A percentile compares a stretch with the other conserved stretches of the same genome.
Conservation (phyloP, 2,888 invertebrate species). For the Chalcis sispes region DNA sequence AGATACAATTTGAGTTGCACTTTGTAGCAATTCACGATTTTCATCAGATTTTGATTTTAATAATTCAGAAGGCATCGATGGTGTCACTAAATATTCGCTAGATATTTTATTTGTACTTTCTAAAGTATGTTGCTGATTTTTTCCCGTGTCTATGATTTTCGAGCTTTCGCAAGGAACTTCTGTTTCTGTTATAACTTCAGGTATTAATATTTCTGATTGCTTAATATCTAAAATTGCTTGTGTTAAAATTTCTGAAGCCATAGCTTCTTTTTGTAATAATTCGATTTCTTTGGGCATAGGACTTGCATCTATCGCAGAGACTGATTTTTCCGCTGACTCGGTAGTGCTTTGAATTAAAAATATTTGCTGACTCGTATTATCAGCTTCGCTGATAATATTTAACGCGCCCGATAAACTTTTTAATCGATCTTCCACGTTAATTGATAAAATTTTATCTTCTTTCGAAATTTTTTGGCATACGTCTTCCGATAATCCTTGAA, state of each 20-base stretch:
- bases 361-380: slow-evolving; percentile 4
- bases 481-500: slow-evolving; percentile 24
- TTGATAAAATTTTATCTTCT: background rate
- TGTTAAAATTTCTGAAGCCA: background rate
- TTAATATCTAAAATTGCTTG: slow-evolving; percentile 16
- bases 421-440: background rate
- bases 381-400: slow-evolving; percentile 5
- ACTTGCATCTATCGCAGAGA: slow-evolving; percentile 25
- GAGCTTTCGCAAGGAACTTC: slow-evolving; percentile 15
- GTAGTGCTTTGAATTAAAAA: background rate
- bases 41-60: background rate
- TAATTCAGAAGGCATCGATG: background rate
- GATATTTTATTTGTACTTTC: background rate
- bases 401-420: background rate
- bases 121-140: background rate
- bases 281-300: background rate
- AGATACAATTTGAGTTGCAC: slow-evolving; percentile 18
- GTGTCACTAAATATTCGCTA: background rate
- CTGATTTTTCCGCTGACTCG: slow-evolving; percentile 3
- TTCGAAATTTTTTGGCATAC: slow-evolving; percentile 31
- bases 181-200: slow-evolving; percentile 29
- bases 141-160: background rate
- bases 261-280: background rate
- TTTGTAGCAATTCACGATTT: slow-evolving; percentile 1
- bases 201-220: background rate